A percentile compares a stretch with the other conserved stretches of the same genome.
These are phyloP conservation scores for Spodoptera frugiperda DNA, from an alignment of 1,140 invertebrate genomes.

Conservation along the genomic window DNA sequence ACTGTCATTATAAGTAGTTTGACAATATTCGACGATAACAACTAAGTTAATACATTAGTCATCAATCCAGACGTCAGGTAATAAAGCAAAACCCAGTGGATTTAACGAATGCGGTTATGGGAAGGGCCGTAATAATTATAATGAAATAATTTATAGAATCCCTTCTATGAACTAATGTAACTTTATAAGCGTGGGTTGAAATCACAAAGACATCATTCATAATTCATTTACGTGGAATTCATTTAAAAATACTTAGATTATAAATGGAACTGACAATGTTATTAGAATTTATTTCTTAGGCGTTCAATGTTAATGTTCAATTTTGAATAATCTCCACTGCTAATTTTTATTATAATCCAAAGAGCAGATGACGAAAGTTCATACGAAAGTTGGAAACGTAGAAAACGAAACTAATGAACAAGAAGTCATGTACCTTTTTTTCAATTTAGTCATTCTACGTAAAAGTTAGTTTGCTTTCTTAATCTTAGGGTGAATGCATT, in stretches of 20 bases:
- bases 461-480: slow-evolving; percentile 16
- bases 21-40: not conserved
- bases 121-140: not conserved
- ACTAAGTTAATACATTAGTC: not conserved
- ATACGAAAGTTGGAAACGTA: too few species aligned
- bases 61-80: slow-evolving; percentile 8
- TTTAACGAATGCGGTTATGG: not conserved
- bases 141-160: not conserved
- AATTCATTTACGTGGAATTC: too few species aligned
- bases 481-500: slow-evolving; percentile 26
- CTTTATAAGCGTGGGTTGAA: not conserved
- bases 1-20: slow-evolving; percentile 1
- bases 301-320: too few species aligned
- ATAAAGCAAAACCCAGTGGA: slow-evolving; percentile 4
- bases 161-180: not conserved
- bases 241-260: too few species aligned
- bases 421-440: too few species aligned
- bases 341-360: too few species aligned
- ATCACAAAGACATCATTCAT: too few species aligned
- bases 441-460: not conserved
- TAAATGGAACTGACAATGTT: too few species aligned
- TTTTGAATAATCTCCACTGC: too few species aligned
- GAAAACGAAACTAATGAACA: too few species aligned
- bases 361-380: too few species aligned
- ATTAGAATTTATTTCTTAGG: too few species aligned